A percentile compares a stretch with the other conserved stretches of the same genome.
Evolutionary conservation across 2,113 vertebrate species (phyloP).

Genomic region (Nymphicus hollandicus): DNA sequence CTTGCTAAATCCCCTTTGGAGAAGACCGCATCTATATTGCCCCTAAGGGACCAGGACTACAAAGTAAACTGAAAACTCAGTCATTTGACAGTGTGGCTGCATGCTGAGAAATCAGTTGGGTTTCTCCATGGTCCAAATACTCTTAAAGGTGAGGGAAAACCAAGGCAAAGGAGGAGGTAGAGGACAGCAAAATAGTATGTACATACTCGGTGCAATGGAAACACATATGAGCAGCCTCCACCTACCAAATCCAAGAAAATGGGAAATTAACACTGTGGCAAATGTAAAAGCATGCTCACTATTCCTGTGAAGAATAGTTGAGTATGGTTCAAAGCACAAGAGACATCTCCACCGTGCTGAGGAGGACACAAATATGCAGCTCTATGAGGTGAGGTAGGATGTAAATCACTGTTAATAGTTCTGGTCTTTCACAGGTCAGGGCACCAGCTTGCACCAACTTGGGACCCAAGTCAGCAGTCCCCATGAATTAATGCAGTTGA

Average conservation of each 20-base stretch:
- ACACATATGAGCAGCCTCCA: neutral
- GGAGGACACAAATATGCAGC: neutral
- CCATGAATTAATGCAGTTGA: neutral
- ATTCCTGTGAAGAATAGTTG: neutral
- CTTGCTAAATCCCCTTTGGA: neutral
- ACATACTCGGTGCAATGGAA: neutral
- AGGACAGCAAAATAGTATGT: rapidly evolving
- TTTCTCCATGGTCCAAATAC: neutral
- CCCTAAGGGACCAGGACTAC: neutral
- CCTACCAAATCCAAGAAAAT: neutral
- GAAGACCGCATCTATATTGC: neutral
- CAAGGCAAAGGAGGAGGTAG: neutral
- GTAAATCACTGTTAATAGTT: neutral
- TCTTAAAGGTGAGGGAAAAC: neutral
- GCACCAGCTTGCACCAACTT: neutral
- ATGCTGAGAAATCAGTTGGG: neutral
- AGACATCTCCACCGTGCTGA: neutral
- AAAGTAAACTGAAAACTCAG: neutral
- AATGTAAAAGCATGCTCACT: neutral
- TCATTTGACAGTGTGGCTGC: neutral
- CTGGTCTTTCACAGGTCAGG: neutral
- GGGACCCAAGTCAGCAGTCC: neutral
- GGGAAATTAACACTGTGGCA: neutral
- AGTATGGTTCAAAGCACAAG: neutral
- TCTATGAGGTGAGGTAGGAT: neutral